Evolutionary conservation across 64 coral and sea anemone genomes (phyloP).

Genomic region (Exaiptasia diaphana): DNA sequence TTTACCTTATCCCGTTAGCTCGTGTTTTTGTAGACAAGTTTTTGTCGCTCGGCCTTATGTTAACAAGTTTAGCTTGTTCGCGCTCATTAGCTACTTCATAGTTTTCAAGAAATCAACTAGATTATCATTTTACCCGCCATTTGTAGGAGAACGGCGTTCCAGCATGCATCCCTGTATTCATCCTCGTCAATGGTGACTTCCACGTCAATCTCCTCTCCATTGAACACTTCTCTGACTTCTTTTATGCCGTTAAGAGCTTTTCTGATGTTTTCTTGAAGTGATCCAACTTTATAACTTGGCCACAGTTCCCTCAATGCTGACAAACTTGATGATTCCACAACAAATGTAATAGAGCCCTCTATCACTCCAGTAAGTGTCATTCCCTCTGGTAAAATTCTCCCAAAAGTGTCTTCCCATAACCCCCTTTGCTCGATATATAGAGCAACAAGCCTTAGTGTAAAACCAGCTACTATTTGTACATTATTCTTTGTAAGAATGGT

Average conservation of each 20-base stretch:
- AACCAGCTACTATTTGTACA: too few species aligned
- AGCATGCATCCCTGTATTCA: background rate
- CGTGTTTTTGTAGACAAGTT: too few species aligned
- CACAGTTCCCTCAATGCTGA: background rate
- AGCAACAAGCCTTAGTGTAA: too few species aligned
- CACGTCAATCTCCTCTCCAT: background rate
- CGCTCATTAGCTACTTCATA: too few species aligned
- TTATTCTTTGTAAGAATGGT: too few species aligned
- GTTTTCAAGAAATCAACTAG: too few species aligned
- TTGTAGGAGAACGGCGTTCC: background rate
- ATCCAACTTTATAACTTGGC: background rate
- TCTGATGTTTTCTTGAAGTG: background rate
- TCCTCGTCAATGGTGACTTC: background rate
- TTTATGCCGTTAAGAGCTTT: background rate
- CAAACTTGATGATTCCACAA: background rate
- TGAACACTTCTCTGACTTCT: background rate
- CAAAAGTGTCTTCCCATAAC: too few species aligned
- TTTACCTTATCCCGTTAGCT: too few species aligned
- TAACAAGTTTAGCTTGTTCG: too few species aligned
- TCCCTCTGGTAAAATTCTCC: background rate
- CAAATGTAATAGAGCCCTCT: background rate
- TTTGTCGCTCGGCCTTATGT: too few species aligned
- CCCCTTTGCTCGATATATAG: too few species aligned
- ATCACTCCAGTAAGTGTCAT: background rate
- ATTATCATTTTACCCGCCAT: background rate